Evolutionary conservation across 2,888 invertebrate genomes (phyloP), one percentile per base, ranked within the genome.

Genomic region (Pyrrhosoma nymphula): DNA sequence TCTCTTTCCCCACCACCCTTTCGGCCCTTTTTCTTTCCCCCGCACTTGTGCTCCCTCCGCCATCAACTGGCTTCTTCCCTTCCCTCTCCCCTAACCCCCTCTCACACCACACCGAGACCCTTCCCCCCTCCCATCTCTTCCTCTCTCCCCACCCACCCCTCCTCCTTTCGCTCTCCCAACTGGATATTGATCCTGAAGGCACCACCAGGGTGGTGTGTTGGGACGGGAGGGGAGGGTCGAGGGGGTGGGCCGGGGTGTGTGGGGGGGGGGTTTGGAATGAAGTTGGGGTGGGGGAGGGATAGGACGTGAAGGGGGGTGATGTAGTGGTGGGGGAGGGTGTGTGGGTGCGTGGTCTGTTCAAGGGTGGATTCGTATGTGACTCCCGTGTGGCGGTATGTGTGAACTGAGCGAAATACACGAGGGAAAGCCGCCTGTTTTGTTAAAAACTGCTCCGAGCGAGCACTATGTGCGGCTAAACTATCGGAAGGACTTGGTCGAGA

Each of bases 171-270:
- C 69, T 63, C 63, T 90, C 90, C 90, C 60, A 30, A 60, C 69
- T 93, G 93, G 93, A 93, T 93, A 93, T 93, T 93, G 93, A 93
- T 93, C 93, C 93, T 93, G 69, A 47, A 93, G 93, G 69, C 93
- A 39, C 69, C 93, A n/a, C 69, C 69, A 93, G 63, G 91, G 69
- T 39, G 30, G 69, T 35, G 69, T 93, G 35, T 69, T 56, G 63
- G 60, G 91, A 35, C 56, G 56, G 88, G 16, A 39, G 23, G 23
- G 88, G 88, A 3, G 18, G 1, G 39, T 0, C 4, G 88, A 39
- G 8, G 35, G 39, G 2, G 3, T 26, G 55, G n/a, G 89, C n/a
- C 47, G 39, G 47, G 23, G 35, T 88, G 88, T 16, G 20, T 2
- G 4, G 69, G 69, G 60, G 1, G 60, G 60, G 16, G 60, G 60